phyloP scores from a whole-genome alignment of 1,140 invertebrate genomes.

The Pomacea maculata region DNA sequence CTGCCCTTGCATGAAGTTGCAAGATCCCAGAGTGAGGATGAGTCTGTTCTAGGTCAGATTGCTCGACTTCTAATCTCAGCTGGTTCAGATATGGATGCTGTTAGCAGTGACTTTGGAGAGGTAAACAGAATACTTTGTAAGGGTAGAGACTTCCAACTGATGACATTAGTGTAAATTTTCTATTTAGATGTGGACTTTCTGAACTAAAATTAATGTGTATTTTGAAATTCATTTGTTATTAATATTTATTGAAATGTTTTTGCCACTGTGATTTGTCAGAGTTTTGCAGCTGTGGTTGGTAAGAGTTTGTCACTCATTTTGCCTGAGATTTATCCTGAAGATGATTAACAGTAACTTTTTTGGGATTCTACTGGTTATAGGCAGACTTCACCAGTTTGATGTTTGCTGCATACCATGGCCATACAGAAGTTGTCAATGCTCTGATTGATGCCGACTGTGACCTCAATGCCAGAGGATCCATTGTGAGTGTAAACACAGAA shows the following conservation, averaged over 20 bases:
- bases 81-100: constrained; percentile 60
- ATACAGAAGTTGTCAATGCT: constrained; percentile 58
- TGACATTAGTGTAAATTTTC: too few species aligned
- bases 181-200: too few species aligned
- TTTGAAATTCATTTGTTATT: too few species aligned
- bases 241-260: too few species aligned
- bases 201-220: too few species aligned
- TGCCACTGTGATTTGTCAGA: too few species aligned
- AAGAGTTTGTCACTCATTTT: too few species aligned
- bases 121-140: constrained; percentile 30
- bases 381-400: constrained; percentile 65
- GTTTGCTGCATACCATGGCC: constrained; percentile 66
- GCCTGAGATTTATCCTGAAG: too few species aligned
- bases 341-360: too few species aligned
- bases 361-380: constrained; percentile 34
- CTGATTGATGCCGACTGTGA: constrained; percentile 61
- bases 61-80: constrained; percentile 52
- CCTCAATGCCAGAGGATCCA: constrained; percentile 57
- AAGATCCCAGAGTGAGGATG: constrained; percentile 47
- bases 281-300: too few species aligned
- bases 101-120: constrained; percentile 60
- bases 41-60: constrained; percentile 55
- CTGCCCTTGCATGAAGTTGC: constrained; percentile 61
- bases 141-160: too few species aligned
- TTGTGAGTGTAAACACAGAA: constrained; percentile 43